Evolutionary conservation across 1,140 invertebrate genomes (phyloP).

Genomic region (Thereuonema tuberculata): DNA sequence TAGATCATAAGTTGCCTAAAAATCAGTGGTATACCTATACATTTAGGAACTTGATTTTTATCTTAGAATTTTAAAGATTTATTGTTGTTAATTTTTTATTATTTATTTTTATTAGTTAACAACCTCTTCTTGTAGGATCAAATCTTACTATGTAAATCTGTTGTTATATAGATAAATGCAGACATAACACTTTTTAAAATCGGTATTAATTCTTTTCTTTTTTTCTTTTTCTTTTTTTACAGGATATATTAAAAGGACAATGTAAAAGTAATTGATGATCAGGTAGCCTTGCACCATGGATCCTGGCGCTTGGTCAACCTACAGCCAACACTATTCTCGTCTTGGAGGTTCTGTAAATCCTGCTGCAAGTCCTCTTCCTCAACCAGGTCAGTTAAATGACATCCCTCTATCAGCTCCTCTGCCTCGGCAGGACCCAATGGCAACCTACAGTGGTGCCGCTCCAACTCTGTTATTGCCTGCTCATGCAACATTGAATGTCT

Average conservation of each 20-base stretch:
- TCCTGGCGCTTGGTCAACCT: conserved; percentile 18
- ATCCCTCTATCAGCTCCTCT: conserved; percentile 15
- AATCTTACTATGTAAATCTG: too few relatives aligned
- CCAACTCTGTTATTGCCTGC: conserved; percentile 15
- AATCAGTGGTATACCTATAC: too few relatives aligned
- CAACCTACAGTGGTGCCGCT: conserved; percentile 15
- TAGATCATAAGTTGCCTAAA: too few relatives aligned
- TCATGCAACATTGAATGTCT: conserved; percentile 15
- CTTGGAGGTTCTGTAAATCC: conserved; percentile 16
- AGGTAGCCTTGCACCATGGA: background rate
- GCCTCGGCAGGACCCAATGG: conserved; percentile 16
- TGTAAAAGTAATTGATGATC: background rate
- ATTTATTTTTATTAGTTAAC: too few relatives aligned
- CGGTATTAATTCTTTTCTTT: too few relatives aligned
- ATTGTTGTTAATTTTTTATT: too few relatives aligned
- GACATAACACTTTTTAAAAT: too few relatives aligned
- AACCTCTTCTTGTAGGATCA: too few relatives aligned
- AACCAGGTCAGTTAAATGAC: conserved; percentile 15
- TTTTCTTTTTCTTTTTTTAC: background rate
- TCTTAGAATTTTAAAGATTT: too few relatives aligned
- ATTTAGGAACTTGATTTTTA: too few relatives aligned
- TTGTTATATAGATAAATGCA: too few relatives aligned
- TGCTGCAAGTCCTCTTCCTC: conserved; percentile 10
- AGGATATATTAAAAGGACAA: background rate
- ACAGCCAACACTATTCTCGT: conserved; percentile 18